A percentile compares a stretch with the other conserved stretches of the same genome.
Conservation (phyloP, 1,140 invertebrate species). For the Drosophila grimshawi region DNA sequence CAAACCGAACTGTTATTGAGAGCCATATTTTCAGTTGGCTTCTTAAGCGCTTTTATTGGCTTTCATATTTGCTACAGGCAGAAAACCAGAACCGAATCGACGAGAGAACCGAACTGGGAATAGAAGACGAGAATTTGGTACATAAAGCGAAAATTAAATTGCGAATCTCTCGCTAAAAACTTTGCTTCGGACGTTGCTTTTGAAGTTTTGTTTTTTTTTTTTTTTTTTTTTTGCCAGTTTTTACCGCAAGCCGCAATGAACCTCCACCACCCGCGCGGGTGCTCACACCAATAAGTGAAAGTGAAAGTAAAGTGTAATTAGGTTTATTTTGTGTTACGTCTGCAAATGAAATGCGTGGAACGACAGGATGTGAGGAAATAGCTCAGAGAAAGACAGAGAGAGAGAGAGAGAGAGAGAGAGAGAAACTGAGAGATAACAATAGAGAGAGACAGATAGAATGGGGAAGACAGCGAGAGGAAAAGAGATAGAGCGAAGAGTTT, state of each 20-base stretch:
- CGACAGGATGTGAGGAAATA: constrained; percentile 8
- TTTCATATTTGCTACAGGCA: constrained; percentile 70
- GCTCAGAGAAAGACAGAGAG: neutral
- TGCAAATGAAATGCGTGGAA: constrained; percentile 70
- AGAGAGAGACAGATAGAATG: neutral
- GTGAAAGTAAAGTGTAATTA: constrained; percentile 79
- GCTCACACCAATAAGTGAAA: constrained; percentile 43
- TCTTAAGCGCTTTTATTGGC: constrained; percentile 77
- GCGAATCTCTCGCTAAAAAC: constrained; percentile 29
- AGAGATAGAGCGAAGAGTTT: neutral
- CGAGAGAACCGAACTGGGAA: neutral
- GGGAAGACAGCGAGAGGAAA: neutral
- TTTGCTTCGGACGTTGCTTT: constrained; percentile 40
- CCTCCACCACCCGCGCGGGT: neutral
- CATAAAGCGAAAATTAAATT: constrained; percentile 54
- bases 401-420: neutral
- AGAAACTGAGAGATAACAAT: neutral
- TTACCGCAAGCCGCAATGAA: constrained; percentile 4
- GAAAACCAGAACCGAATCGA: neutral
- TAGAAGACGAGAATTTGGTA: constrained; percentile 46
- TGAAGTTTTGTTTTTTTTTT: constrained; percentile 30
- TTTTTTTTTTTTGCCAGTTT: neutral
- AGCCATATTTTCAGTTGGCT: constrained; percentile 27
- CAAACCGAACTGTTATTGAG: constrained; percentile 3
- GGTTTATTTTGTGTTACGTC: constrained; percentile 77